Conservation (phyloP, 1,140 invertebrate species). For the Drosophila navojoa region DNA sequence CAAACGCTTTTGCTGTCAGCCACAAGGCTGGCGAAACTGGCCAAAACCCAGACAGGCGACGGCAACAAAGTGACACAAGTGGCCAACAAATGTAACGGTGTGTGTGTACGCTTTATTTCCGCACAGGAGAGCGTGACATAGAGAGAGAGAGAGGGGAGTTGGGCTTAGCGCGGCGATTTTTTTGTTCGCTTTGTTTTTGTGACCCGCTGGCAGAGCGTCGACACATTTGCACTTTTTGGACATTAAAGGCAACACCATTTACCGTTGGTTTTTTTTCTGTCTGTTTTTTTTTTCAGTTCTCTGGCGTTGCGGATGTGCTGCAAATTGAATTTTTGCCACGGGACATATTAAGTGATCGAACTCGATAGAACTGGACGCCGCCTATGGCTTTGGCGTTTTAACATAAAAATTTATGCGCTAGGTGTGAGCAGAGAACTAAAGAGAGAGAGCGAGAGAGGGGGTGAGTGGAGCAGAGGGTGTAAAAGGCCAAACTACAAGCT, state of each 20-base stretch:
- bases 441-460: constrained; percentile 14
- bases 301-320: constrained; percentile 63
- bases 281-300: background rate
- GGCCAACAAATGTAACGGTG: constrained; percentile 24
- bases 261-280: constrained; percentile 44
- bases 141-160: background rate
- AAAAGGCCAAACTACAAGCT: constrained; percentile 11
- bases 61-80: constrained; percentile 38
- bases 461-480: too few relatives aligned
- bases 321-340: constrained; percentile 83
- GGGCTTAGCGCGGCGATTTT: constrained; percentile 39
- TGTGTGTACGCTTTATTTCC: too few relatives aligned
- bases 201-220: constrained; percentile 11
- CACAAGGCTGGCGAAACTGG: constrained; percentile 19
- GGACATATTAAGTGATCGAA: constrained; percentile 76
- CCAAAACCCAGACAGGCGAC: constrained; percentile 9
- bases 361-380: constrained; percentile 25
- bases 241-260: constrained; percentile 62
- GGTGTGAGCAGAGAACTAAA: constrained; percentile 36
- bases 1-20: constrained; percentile 48
- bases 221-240: constrained; percentile 75
- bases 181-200: constrained; percentile 46
- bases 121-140: constrained; percentile 8
- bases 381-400: constrained; percentile 76
- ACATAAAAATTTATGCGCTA: constrained; percentile 79